These are phyloP conservation scores for Garrulus glandarius DNA, from an alignment of 2,797 vertebrate genomes.

Conservation along the genomic window DNA sequence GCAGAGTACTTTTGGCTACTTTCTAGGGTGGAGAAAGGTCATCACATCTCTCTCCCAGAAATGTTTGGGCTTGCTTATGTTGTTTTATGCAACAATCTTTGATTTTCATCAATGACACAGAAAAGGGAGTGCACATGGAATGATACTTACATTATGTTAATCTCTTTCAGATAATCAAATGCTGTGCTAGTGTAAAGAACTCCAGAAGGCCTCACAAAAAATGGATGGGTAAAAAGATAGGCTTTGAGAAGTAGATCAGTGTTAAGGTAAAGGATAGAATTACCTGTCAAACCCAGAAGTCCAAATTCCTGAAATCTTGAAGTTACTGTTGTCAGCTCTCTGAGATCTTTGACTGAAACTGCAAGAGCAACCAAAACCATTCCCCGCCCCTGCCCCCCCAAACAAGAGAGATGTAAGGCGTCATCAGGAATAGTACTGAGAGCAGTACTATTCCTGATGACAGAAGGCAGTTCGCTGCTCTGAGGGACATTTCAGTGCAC, in stretches of 20 bases:
- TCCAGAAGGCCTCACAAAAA: background rate
- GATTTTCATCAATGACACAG: background rate
- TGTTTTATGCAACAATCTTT: background rate
- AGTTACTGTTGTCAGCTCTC: background rate
- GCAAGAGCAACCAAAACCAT: background rate
- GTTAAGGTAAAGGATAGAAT: background rate
- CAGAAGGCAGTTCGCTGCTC: background rate
- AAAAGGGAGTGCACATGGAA: background rate
- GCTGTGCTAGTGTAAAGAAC: background rate
- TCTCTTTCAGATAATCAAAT: background rate
- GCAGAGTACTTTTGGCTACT: background rate
- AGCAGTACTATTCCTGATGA: background rate
- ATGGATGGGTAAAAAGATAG: background rate
- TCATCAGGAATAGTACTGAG: background rate
- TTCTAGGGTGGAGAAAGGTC: background rate
- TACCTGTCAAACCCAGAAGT: background rate
- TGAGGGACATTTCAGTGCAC: background rate
- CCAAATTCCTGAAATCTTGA: background rate
- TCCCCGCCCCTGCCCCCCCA: too few species aligned
- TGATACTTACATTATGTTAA: background rate
- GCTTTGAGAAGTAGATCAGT: background rate
- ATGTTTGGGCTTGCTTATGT: background rate
- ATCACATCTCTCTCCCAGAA: background rate
- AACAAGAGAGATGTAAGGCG: background rate
- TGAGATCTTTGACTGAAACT: background rate